Evolutionary conservation across 2,113 vertebrate genomes (phyloP).

Genomic region (Oreochromis tanganicae): DNA sequence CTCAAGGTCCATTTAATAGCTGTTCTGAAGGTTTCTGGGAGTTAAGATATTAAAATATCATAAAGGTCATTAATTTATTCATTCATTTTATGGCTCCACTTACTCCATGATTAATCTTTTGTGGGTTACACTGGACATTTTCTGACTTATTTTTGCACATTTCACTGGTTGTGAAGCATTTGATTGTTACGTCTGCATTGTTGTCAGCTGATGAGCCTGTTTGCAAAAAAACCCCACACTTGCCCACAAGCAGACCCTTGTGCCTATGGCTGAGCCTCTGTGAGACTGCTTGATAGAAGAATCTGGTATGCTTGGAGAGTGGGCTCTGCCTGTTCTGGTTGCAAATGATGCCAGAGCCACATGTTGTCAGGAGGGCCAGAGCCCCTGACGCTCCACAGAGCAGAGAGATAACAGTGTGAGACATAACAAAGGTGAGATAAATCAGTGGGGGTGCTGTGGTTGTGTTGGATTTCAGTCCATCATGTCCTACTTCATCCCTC

Average conservation of each 20-base stretch:
- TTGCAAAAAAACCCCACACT: not conserved
- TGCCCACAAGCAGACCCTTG: not conserved
- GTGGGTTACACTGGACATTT: not conserved
- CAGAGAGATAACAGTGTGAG: not conserved
- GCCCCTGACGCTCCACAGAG: not conserved
- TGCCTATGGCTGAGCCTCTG: not conserved
- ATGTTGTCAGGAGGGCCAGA: not conserved
- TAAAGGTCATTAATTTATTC: not conserved
- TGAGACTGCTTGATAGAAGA: conserved; percentile 1
- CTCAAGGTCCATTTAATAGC: not conserved
- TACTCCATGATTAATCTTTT: not conserved
- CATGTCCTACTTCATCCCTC: conserved; percentile 54
- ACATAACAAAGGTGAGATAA: not conserved
- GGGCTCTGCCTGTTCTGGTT: conserved; percentile 9
- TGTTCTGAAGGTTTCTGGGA: not conserved
- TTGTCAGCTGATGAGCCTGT: not conserved
- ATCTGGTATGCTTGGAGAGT: not conserved
- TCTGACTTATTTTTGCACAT: not conserved
- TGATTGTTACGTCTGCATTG: not conserved
- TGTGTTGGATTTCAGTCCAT: conserved; percentile 12
- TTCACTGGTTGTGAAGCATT: not conserved
- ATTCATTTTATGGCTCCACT: not conserved
- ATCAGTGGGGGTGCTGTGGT: not conserved
- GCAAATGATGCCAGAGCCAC: not conserved
- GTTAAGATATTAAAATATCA: not conserved